Conservation (phyloP, 2,113 vertebrate species). For the Thryonomys swinderianus region DNA sequence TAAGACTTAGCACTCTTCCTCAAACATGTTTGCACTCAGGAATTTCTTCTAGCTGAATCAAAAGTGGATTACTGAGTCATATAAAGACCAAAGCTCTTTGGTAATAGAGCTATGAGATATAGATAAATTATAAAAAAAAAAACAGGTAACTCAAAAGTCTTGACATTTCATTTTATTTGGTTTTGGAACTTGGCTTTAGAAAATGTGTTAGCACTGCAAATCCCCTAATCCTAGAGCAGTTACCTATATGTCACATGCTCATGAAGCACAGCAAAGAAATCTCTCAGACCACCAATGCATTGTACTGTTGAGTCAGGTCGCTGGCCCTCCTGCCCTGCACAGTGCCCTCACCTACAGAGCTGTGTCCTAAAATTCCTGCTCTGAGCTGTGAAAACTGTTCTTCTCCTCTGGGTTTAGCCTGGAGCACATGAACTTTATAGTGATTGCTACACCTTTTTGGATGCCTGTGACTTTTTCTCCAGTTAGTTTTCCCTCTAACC, state of each 20-base stretch:
- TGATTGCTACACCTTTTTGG: neutral
- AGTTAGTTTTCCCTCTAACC: neutral
- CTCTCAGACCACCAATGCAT: too few relatives aligned
- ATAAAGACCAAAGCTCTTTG: constrained; percentile 32
- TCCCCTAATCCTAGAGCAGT: neutral
- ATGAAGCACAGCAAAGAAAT: neutral
- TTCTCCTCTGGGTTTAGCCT: neutral
- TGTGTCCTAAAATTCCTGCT: neutral
- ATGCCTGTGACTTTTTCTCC: neutral
- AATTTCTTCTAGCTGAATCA: neutral
- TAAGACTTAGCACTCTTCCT: neutral
- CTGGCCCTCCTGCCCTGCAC: fast-evolving
- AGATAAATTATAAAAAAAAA: constrained; percentile 64
- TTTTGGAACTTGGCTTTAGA: constrained; percentile 40
- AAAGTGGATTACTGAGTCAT: constrained; percentile 19
- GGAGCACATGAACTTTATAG: neutral
- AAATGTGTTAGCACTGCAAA: constrained; percentile 32
- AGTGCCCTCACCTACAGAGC: neutral
- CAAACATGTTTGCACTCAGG: neutral
- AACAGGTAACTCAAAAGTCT: constrained; percentile 8
- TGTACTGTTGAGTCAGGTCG: neutral
- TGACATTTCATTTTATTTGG: constrained; percentile 59
- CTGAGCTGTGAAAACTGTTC: neutral
- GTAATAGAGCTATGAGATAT: constrained; percentile 31
- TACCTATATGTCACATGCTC: neutral